These are phyloP conservation scores for Gambusia yucatana DNA, from an alignment of 2,797 vertebrate species.

Conservation along the genomic window DNA sequence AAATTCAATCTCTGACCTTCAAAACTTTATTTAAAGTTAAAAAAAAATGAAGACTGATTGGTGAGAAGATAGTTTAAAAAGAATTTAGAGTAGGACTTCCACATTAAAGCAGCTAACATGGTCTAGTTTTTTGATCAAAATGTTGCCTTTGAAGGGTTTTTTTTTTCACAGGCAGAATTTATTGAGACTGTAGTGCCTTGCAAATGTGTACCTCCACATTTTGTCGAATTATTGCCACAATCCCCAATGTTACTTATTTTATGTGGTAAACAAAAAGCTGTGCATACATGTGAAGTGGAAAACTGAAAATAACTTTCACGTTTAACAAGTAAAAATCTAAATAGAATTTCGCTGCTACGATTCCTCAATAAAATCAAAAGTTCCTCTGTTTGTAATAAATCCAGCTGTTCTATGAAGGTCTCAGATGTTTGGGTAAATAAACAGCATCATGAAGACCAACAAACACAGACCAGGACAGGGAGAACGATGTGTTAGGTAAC, in stretches of 20 bases:
- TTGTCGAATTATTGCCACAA: background rate
- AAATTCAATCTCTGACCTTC: slow-evolving; percentile 14
- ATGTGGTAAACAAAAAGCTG: background rate
- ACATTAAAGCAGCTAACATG: background rate
- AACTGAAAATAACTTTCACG: background rate
- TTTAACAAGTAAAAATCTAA: background rate
- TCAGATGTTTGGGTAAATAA: background rate
- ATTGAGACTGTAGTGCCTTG: background rate
- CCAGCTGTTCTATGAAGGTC: background rate
- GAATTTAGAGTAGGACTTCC: background rate
- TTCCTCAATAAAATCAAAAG: background rate
- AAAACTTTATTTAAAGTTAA: slow-evolving; percentile 18
- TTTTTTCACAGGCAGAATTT: background rate
- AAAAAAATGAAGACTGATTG: slow-evolving; percentile 12
- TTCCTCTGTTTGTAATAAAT: background rate
- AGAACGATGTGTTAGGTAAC: background rate
- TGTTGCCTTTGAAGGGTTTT: background rate
- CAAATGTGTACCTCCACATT: background rate
- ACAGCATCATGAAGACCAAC: background rate
- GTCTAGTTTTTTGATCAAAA: background rate
- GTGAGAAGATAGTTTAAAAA: background rate
- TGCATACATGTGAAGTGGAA: background rate
- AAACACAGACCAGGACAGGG: background rate
- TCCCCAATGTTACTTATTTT: background rate
- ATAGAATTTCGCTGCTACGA: background rate